Evolutionary conservation across 37 sponge, comb jelly and placozoan genomes (phyloP).

Genomic region (Haliclona indistincta): DNA sequence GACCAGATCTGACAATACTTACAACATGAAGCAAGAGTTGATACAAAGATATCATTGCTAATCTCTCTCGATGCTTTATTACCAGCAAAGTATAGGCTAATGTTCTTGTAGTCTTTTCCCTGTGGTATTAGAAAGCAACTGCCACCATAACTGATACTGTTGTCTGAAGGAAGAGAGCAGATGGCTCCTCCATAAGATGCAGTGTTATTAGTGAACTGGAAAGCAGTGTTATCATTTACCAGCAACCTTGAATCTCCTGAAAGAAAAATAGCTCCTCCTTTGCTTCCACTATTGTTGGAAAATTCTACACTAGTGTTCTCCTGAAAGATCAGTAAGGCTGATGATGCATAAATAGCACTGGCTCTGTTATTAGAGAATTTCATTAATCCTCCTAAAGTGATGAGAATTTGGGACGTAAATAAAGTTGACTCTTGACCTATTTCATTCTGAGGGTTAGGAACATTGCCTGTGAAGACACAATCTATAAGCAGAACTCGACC

Average conservation of each 20-base stretch:
- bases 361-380: not conserved
- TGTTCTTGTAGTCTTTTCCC: not conserved
- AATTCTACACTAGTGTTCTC: not conserved
- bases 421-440: not conserved
- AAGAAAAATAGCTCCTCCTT: slow-evolving; percentile 6
- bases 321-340: not conserved
- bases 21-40: not conserved
- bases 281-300: not conserved
- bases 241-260: not conserved
- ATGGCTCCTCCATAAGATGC: slow-evolving; percentile 10
- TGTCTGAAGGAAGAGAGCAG: not conserved
- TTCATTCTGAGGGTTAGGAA: not conserved
- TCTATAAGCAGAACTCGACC: not conserved
- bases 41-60: slow-evolving; percentile 1
- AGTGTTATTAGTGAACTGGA: not conserved
- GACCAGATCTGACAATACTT: not conserved
- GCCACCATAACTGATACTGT: not conserved
- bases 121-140: not conserved
- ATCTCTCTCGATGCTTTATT: not conserved
- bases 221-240: not conserved
- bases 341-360: not conserved
- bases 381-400: not conserved
- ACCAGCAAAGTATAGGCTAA: not conserved
- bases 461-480: not conserved
- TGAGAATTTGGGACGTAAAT: not conserved